Base-by-base conservation (phyloP, 2,113 vertebrate species). In the Amazona vittata region DNA sequence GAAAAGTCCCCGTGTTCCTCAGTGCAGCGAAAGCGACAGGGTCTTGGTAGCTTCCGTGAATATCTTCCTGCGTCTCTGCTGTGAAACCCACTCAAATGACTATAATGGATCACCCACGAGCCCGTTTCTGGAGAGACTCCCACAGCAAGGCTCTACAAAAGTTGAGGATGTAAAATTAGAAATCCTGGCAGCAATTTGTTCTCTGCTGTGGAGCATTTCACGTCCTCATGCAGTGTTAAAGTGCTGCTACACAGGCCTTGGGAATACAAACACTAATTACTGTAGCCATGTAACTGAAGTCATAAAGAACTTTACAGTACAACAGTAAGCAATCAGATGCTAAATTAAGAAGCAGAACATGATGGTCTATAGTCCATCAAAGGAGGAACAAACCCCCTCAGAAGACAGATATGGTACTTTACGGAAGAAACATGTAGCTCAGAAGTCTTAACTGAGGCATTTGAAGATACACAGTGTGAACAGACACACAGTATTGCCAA, bases 91-190 rank as follows among this genome's bases (percentile, higher is more conserved):
- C 64, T 78, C 73, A 70, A 94, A 86, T 49, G 0, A 90, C 79
- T 46, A 31, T 15, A 69, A 9, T 2, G 25, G 59, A 25, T 92
- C 81, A 83, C 25, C 43, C 50, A 15, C 15, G 41, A 70, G 25
- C 60, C 41, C 0, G 0, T 43, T 89, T 80, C 83, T 92, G 53
- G 37, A 90, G 15, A 69, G 31, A 53, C 28, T 83, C 41, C n/a
- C 31, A 67, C 73, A 89, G 71, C 44, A 80, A 88, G 25, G 17
- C 83, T 93, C 75, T 53, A 88, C 11, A 41, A 73, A 74, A 70
- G n/a, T 46, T 70, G 28, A 86, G 44, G 39, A 83, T 55, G 69
- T 83, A 86, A 92, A 94, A 89, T n/a, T 43, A 83, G 91, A 92
- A 93, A 81, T 90, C 60, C 73, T 83, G 41, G n/a, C 53, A 94